Percentiles rank a stretch among this genome's conserved stretches.
phyloP scores from a whole-genome alignment of 2,888 invertebrate species.

The Chrysomela aeneicollis region DNA sequence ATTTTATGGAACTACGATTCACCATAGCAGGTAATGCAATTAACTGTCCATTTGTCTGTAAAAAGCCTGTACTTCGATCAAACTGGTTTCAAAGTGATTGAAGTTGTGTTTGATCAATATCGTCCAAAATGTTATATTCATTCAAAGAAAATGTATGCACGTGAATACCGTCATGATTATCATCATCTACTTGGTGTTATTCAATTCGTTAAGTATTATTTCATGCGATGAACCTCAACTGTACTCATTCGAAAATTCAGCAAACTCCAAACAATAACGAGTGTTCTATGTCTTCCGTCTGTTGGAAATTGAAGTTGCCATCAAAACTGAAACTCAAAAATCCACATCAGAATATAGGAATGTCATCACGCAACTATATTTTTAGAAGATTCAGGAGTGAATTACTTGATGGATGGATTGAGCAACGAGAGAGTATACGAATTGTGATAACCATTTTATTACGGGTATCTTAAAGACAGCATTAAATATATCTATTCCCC shows the following conservation, averaged over 20 bases:
- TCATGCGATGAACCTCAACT: not conserved
- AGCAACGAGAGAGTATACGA: not conserved
- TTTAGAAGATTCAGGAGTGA: not conserved
- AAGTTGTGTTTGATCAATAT: conserved; percentile 1
- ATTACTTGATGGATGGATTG: not conserved
- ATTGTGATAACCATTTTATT: not conserved
- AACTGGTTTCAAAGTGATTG: not conserved
- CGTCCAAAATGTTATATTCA: not conserved
- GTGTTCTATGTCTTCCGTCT: no score
- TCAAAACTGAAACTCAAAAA: no score
- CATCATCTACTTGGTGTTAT: not conserved
- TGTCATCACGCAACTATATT: no score
- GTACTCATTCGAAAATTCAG: not conserved
- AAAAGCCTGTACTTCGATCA: not conserved
- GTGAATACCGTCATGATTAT: not conserved
- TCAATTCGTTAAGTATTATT: not conserved
- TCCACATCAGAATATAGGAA: no score
- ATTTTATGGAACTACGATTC: not conserved
- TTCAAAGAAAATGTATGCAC: not conserved
- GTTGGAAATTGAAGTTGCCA: no score
- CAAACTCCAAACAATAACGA: no score
- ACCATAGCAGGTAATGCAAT: not conserved
- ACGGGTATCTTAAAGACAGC: not conserved
- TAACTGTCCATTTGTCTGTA: not conserved
- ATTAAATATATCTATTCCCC: not conserved